Base-by-base conservation (phyloP, 1,140 invertebrate species). In the Heterodera carotae region DNA sequence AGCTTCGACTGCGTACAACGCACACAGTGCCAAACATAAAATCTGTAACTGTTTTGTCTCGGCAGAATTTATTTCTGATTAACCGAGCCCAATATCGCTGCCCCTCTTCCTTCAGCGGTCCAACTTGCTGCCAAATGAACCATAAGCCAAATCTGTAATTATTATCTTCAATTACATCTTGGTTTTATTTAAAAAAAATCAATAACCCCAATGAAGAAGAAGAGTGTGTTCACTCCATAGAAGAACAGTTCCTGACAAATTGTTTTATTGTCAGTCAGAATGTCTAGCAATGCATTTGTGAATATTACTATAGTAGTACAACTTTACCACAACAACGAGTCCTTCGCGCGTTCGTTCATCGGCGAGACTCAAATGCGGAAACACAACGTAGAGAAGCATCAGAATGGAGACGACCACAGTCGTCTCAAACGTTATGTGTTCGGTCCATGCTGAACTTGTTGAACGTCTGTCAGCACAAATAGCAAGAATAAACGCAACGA, bases 371-470 rank as follows among this genome's bases (percentile, higher is more conserved):
- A 87, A 76, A 75, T 87, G 85, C 27, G 85, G 85, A 73, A 87
- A 87, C n/a, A 83, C 76, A 25, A 88, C 85, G 72, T 87, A 87
- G 31, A 84, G 84, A n/a, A 87, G 69, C 22, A 87, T 70, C 25
- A 87, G 72, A 15, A 69, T 74, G 68, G 69, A 56, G 27, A 87
- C 85, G 31, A 87, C 79, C 12, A 88, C 67, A 56, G 88, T 81
- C 25, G 81, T 81, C 76, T 88, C 85, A 69, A 87, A 87, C 18
- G 86, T 76, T 56, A 87, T 88, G 73, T 87, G 86, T 69, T 88
- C 85, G 39, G 85, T 81, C 86, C 86, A 87, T 22, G 86, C 85
- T 15, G 83, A 77, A 15, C 76, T 84, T 15, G 85, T 88, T 56
- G 84, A 85, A 22, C 83, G 68, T 31, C 85, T 79, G 77, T 86